phyloP scores from a whole-genome alignment of 2,888 invertebrate genomes.

The Notodonta ziczac region DNA sequence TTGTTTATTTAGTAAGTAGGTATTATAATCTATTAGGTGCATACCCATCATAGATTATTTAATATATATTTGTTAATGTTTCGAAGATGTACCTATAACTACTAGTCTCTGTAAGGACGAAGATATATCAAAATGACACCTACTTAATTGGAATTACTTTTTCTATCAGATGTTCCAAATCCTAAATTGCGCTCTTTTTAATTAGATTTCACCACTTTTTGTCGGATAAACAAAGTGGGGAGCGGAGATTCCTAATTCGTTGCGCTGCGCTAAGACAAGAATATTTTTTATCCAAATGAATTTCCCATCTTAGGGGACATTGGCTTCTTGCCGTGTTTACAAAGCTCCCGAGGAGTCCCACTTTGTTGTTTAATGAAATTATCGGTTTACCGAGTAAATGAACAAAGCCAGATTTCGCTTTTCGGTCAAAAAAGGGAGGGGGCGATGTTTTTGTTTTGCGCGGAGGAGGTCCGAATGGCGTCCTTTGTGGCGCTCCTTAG shows the following conservation, averaged over 20 bases:
- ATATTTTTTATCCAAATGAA: conserved; percentile 79
- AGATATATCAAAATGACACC: not conserved
- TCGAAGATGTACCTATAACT: too few relatives aligned
- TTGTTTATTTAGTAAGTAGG: too few relatives aligned
- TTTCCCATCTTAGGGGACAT: conserved; percentile 81
- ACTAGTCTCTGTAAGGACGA: too few relatives aligned
- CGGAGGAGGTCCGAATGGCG: conserved; percentile 68
- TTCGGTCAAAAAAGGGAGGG: conserved; percentile 75
- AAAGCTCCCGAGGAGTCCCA: conserved; percentile 73
- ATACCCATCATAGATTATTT: too few relatives aligned
- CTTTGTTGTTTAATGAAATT: conserved; percentile 85
- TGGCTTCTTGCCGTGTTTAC: conserved; percentile 83
- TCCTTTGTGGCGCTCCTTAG: conserved; percentile 75
- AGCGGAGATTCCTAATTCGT: conserved; percentile 63
- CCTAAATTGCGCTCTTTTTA: conserved; percentile 40
- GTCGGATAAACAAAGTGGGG: conserved; percentile 53
- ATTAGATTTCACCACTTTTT: conserved; percentile 44
- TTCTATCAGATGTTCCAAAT: conserved; percentile 34
- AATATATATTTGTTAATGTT: too few relatives aligned
- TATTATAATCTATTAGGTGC: too few relatives aligned
- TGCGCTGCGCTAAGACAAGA: conserved; percentile 63
- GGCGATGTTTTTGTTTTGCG: conserved; percentile 73
- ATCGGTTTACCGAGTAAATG: conserved; percentile 85
- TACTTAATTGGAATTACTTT: conserved; percentile 18
- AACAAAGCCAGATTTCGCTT: conserved; percentile 83